phyloP scores from a whole-genome alignment of 2,888 invertebrate genomes.

The Ectropis crepuscularia region DNA sequence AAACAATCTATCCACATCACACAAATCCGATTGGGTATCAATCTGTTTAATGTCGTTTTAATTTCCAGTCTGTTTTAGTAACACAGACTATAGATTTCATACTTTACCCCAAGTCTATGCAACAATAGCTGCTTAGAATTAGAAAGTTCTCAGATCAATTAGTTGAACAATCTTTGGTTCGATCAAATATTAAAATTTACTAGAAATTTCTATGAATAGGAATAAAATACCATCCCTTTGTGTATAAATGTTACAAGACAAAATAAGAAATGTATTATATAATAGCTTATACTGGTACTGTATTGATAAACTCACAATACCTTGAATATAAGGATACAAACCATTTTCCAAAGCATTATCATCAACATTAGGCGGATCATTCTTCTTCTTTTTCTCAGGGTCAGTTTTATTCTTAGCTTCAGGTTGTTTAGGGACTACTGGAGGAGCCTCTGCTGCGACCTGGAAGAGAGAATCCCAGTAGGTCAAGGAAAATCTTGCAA shows the following conservation, averaged over 20 bases:
- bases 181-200: too few species aligned
- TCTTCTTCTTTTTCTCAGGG: conserved; percentile 54
- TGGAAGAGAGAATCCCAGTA: conserved; percentile 49
- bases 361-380: conserved; percentile 60
- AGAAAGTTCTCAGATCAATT: too few species aligned
- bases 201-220: background rate
- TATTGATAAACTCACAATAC: conserved; percentile 10
- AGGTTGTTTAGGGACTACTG: conserved; percentile 50
- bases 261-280: too few species aligned
- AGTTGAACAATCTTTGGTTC: too few species aligned
- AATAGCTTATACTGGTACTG: background rate
- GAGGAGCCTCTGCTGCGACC: conserved; percentile 49
- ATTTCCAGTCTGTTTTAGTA: too few species aligned
- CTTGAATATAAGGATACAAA: conserved; percentile 44
- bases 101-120: background rate
- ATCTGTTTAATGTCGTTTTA: too few species aligned
- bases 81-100: too few species aligned
- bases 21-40: too few species aligned
- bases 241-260: too few species aligned
- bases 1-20: too few species aligned
- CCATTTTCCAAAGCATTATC: conserved; percentile 71
- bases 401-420: conserved; percentile 54
- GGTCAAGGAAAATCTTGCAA: conserved; percentile 49
- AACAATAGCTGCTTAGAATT: background rate
- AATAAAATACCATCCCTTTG: background rate